Evolutionary conservation across 2,888 invertebrate species (phyloP), one percentile per base, ranked within the genome.

Genomic region (Chirona hameri): DNA sequence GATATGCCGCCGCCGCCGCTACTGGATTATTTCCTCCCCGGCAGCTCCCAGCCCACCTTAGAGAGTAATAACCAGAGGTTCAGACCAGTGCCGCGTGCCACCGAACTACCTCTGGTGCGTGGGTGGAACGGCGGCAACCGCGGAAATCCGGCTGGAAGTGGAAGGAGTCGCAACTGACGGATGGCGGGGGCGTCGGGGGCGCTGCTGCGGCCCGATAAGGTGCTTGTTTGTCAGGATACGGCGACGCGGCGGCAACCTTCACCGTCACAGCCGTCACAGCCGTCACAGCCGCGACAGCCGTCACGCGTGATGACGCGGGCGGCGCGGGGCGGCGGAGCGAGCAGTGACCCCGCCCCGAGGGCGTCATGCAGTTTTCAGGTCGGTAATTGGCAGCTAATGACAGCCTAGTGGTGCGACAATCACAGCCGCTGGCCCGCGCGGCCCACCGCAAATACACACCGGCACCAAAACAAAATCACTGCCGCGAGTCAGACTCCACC

Each of bases 331-430:
- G 52, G 18, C 52, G 52, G 52, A 52, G 52, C 52, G 52, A 52
- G 18, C 52, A 52, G 52, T 52, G 52, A 52, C 52, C 52, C 24
- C 65, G n/a, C n/a, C 65, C 27, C 52, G 52, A 52, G 65, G 65
- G 76, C 76, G 46, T 46, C 76, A 76, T 76, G 46, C 76, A 76
- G 24, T 12, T 46, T 76, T 76, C 76, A 76, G 18, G 21, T 24
- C 9, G 76, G 46, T 46, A 76, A 76, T 76, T 46, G 39, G 39
- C 76, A 39, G 72, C n/a, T 76, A 76, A 76, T 76, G 76, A 76
- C 72, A 5, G 39, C n/a, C 72, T 31, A 21, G 10, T 0, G 46
- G 27, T 15, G 76, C 76, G 76, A 76, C 76, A 46, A 46, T 46
- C 46, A 29, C 14, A 14, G 72, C 69, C 31, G 29, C 72, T 27